These are phyloP conservation scores for Stenoptilia bipunctidactyla DNA, from an alignment of 2,888 invertebrate genomes.

Conservation along the genomic window DNA sequence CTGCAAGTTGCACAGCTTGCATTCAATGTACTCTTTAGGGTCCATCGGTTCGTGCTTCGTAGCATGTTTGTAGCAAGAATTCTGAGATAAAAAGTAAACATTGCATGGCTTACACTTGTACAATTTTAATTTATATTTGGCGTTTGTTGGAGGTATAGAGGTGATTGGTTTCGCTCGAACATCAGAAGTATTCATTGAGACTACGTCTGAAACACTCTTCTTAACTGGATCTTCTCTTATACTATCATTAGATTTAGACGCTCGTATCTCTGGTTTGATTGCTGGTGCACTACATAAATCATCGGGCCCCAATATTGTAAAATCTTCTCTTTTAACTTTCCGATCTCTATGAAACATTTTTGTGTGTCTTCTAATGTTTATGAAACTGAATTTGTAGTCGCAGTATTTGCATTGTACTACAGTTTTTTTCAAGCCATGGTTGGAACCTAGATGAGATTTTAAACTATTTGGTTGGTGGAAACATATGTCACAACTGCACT, in stretches of 20 bases:
- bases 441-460: too few relatives aligned
- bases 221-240: too few relatives aligned
- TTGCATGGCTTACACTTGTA: constrained; percentile 32
- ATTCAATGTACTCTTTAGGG: constrained; percentile 32
- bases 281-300: too few relatives aligned
- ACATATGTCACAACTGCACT: background rate
- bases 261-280: too few relatives aligned
- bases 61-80: constrained; percentile 27
- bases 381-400: background rate
- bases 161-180: constrained; percentile 1
- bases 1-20: constrained; percentile 38
- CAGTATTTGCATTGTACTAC: background rate
- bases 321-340: background rate
- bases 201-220: too few relatives aligned
- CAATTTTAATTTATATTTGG: constrained; percentile 11
- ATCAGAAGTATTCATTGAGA: background rate
- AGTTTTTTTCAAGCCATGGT: background rate
- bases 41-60: constrained; percentile 24
- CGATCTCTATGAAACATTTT: background rate
- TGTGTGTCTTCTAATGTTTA: background rate
- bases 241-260: background rate
- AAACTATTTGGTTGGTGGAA: too few relatives aligned
- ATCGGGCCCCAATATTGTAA: too few relatives aligned
- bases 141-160: background rate
- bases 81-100: constrained; percentile 27